Base-by-base conservation (phyloP, 2,113 vertebrate genomes). In the Hydrolagus affinis region DNA sequence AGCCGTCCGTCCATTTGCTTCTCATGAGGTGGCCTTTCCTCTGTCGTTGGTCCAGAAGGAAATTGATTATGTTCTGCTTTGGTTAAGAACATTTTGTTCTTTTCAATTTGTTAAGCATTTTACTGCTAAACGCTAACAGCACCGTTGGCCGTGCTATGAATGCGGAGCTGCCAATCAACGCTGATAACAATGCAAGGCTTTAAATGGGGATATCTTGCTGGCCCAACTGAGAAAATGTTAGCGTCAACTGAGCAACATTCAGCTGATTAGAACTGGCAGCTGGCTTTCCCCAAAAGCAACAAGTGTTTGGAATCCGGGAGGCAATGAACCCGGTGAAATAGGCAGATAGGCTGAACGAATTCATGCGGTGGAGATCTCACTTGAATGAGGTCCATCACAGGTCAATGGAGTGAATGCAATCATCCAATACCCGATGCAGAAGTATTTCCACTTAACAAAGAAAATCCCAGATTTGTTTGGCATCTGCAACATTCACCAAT, bases 71-170 rank as follows among this genome's bases (percentile, higher is more conserved):
- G 44, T 44, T 44, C 32, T 75, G 17, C 32, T 21, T 11, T 60
- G 25, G 57, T 25, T n/a, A 4, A 78, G 75, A 78, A 78, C 57
- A 78, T 78, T 60, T 60, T 78, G 75, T 78, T 78, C 75, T 57
- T 78, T 59, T 60, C 44, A 11, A 75, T 56, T 44, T 56, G 14
- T 19, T 60, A n/a, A 78, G n/a, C 44, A 78, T n/a, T 60, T 78
- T 57, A 59, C 57, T 59, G 75, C 56, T 60, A 60, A 60, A 15
- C 3, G 6, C 15, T 60, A n/a, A 25, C 57, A 60, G 23, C 4
- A n/a, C 56, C 17, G 30, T 75, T 75, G 73, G 73, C 73, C 56
- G 11, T 57, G 4, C 8, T 10, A 57, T 9, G 8, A 56, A 30
- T 44, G 30, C 21, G 73, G 21, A 30, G 56, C 56, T 75, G 73